Evolutionary conservation across 2,888 invertebrate species (phyloP).

Genomic region (Colostygia pectinataria): DNA sequence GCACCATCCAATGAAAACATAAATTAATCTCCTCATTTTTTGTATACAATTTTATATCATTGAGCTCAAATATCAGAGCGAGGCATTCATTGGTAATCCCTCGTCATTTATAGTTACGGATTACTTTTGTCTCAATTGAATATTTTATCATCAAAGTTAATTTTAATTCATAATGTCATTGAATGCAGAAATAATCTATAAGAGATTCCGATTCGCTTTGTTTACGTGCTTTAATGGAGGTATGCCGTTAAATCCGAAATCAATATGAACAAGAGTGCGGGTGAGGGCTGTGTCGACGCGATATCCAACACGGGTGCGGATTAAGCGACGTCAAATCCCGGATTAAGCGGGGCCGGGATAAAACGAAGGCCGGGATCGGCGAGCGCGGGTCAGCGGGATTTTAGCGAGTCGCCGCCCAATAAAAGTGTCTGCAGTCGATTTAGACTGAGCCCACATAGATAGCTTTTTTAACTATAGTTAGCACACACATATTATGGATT

Average conservation of each 20-base stretch:
- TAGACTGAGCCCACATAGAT: constrained; percentile 74
- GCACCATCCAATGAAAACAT: constrained; percentile 78
- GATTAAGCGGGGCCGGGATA: constrained; percentile 79
- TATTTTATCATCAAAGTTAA: constrained; percentile 61
- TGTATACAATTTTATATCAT: constrained; percentile 80
- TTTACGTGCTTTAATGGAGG: constrained; percentile 58
- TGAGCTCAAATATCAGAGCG: constrained; percentile 73
- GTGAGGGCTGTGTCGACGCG: constrained; percentile 82
- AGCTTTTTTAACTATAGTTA: constrained; percentile 13
- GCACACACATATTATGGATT: too few relatives aligned
- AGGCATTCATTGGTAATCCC: constrained; percentile 71
- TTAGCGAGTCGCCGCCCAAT: constrained; percentile 68
- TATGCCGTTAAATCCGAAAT: constrained; percentile 65
- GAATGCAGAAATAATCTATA: constrained; percentile 49
- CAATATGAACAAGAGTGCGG: constrained; percentile 71
- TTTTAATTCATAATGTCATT: constrained; percentile 46
- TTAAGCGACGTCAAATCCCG: constrained; percentile 84
- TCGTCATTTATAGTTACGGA: constrained; percentile 71
- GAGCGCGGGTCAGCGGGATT: constrained; percentile 79
- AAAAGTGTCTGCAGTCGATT: constrained; percentile 84
- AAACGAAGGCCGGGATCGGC: constrained; percentile 71
- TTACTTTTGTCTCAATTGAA: constrained; percentile 70
- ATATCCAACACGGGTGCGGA: constrained; percentile 86
- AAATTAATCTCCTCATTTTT: constrained; percentile 83
- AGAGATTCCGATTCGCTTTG: constrained; percentile 51